Conservation (phyloP, 2,888 invertebrate genomes). For the Netelia melanura region DNA sequence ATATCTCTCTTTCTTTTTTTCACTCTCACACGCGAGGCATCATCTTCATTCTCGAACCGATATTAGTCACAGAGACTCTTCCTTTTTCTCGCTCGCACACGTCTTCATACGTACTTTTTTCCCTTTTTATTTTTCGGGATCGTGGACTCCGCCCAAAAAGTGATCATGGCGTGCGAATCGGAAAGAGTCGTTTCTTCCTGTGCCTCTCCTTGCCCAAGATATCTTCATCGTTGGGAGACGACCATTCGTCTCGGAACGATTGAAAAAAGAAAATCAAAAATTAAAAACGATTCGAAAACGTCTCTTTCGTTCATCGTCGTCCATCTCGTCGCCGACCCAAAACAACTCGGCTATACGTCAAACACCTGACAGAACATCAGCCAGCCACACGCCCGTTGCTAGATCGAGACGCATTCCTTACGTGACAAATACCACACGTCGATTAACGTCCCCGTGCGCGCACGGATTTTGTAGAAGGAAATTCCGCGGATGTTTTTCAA, state of each 20-base stretch:
- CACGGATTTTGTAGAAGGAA: slow-evolving; percentile 42
- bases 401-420: slow-evolving; percentile 45
- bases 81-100: slow-evolving; percentile 26
- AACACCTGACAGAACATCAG: slow-evolving; percentile 5
- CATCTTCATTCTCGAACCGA: slow-evolving; percentile 63
- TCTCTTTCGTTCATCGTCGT: slow-evolving; percentile 15
- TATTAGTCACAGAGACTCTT: slow-evolving; percentile 55
- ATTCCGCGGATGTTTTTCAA: slow-evolving; percentile 38
- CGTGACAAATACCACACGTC: slow-evolving; percentile 46
- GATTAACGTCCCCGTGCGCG: slow-evolving; percentile 30
- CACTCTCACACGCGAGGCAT: slow-evolving; percentile 31
- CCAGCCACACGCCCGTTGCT: not conserved
- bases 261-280: not conserved
- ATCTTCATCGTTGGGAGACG: not conserved
- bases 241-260: too few relatives aligned
- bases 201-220: slow-evolving; percentile 1
- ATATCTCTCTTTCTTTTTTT: slow-evolving; percentile 41
- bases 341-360: slow-evolving; percentile 10
- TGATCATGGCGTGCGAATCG: slow-evolving; percentile 46
- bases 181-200: slow-evolving; percentile 6
- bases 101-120: slow-evolving; percentile 51
- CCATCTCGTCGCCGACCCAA: slow-evolving; percentile 10
- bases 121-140: slow-evolving; percentile 33
- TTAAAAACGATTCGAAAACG: not conserved
- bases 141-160: slow-evolving; percentile 46